These are phyloP conservation scores for Agelastica alni DNA, from an alignment of 2,888 invertebrate genomes.

Conservation along the genomic window DNA sequence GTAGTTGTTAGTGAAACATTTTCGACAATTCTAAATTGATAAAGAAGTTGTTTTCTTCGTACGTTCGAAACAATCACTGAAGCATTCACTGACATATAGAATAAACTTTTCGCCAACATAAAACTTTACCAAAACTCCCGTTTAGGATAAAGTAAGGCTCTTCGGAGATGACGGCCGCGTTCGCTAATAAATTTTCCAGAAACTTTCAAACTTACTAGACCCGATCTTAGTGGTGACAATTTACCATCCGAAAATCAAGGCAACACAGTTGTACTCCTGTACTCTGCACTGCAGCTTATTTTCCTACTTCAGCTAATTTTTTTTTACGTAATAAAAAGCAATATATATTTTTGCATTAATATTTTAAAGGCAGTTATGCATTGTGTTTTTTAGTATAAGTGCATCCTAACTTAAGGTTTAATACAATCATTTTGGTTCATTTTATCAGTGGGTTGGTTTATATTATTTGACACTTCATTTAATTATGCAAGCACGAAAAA, in stretches of 20 bases:
- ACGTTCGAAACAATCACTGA: slow-evolving; percentile 24
- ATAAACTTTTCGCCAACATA: slow-evolving; percentile 32
- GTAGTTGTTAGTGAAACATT: neutral
- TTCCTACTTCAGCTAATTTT: too few relatives aligned
- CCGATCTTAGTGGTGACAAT: slow-evolving; percentile 30
- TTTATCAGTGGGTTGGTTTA: too few relatives aligned
- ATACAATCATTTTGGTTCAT: too few relatives aligned
- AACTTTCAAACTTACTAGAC: slow-evolving; percentile 30
- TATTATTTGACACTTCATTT: too few relatives aligned
- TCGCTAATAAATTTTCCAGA: slow-evolving; percentile 33
- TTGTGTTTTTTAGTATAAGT: too few relatives aligned
- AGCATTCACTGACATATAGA: slow-evolving; percentile 32
- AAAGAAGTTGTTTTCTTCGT: slow-evolving; percentile 17
- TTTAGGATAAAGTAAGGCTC: slow-evolving; percentile 31
- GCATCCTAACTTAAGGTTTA: too few relatives aligned
- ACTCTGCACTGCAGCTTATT: neutral
- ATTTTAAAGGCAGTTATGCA: too few relatives aligned
- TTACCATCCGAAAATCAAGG: slow-evolving; percentile 22
- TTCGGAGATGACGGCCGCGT: slow-evolving; percentile 7
- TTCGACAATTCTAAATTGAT: neutral
- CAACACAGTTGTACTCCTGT: neutral
- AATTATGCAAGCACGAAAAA: too few relatives aligned
- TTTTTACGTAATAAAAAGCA: too few relatives aligned
- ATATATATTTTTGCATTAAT: too few relatives aligned
- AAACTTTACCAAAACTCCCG: slow-evolving; percentile 29